These are phyloP conservation scores for Oscheius sp. DNA, from an alignment of 2,888 invertebrate genomes.

Conservation along the genomic window DNA sequence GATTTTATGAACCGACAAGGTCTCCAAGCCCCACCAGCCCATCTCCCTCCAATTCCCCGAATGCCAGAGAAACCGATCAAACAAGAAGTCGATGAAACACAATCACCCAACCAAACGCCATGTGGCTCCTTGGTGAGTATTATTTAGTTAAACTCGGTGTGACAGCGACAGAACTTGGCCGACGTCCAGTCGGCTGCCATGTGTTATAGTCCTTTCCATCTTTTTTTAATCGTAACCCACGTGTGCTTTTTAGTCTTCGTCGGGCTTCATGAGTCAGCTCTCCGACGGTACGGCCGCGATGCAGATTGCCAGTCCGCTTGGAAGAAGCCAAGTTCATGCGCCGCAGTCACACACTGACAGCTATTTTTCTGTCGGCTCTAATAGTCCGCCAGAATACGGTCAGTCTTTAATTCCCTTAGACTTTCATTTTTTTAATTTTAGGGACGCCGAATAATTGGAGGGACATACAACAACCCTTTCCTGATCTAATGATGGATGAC, in stretches of 20 bases:
- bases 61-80: slow-evolving; percentile 61
- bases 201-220: background rate
- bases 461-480: slow-evolving; percentile 43
- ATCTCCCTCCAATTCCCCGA: slow-evolving; percentile 49
- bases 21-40: slow-evolving; percentile 59
- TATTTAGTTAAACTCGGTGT: background rate
- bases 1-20: slow-evolving; percentile 64
- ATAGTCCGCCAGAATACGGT: slow-evolving; percentile 57
- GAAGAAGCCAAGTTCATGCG: slow-evolving; percentile 7
- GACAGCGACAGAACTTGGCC: background rate
- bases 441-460: slow-evolving; percentile 33
- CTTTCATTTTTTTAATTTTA: background rate
- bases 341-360: slow-evolving; percentile 39
- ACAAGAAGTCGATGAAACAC: slow-evolving; percentile 66
- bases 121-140: slow-evolving; percentile 58
- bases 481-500: slow-evolving; percentile 67
- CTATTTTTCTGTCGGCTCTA: slow-evolving; percentile 55
- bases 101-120: slow-evolving; percentile 65
- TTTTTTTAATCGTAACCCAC: slow-evolving; percentile 13
- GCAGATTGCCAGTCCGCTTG: slow-evolving; percentile 60
- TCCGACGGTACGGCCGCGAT: slow-evolving; percentile 67
- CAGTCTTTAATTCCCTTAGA: slow-evolving; percentile 7
- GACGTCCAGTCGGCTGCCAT: slow-evolving; percentile 5
- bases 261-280: slow-evolving; percentile 65
- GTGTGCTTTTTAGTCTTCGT: slow-evolving; percentile 46